Conservation (phyloP, 2,888 invertebrate genomes). For the Ceramica pisi region DNA sequence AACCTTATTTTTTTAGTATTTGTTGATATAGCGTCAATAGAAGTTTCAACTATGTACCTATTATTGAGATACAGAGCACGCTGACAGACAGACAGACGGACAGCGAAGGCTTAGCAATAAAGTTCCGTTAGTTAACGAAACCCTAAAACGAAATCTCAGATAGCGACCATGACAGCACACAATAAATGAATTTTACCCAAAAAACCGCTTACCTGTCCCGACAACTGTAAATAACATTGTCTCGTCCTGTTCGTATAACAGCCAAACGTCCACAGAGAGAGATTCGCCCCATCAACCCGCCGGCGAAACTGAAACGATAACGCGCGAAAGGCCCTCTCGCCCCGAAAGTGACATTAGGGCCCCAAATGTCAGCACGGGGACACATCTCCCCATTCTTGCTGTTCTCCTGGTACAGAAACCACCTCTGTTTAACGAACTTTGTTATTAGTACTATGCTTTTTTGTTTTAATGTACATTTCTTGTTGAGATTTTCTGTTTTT, state of each 20-base stretch:
- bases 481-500: slow-evolving; percentile 63
- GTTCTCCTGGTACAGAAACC: slow-evolving; percentile 59
- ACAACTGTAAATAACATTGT: slow-evolving; percentile 56
- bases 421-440: slow-evolving; percentile 70
- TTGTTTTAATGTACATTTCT: slow-evolving; percentile 69
- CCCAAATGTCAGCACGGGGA: slow-evolving; percentile 69
- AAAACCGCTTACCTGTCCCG: slow-evolving; percentile 30
- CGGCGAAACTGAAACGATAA: slow-evolving; percentile 67
- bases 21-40: too few relatives aligned
- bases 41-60: too few relatives aligned
- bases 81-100: too few relatives aligned
- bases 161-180: not conserved
- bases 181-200: not conserved
- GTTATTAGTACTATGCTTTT: slow-evolving; percentile 65
- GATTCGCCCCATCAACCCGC: slow-evolving; percentile 63
- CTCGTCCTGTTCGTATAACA: slow-evolving; percentile 56
- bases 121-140: too few relatives aligned
- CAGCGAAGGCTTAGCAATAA: too few relatives aligned
- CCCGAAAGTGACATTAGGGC: slow-evolving; percentile 66
- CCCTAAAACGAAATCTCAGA: slow-evolving; percentile 8
- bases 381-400: slow-evolving; percentile 69
- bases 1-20: too few relatives aligned
- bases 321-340: slow-evolving; percentile 65
- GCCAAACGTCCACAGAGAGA: slow-evolving; percentile 62
- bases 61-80: too few relatives aligned